phyloP scores from a whole-genome alignment of 2,113 vertebrate genomes.

The Centropus unirufus region DNA sequence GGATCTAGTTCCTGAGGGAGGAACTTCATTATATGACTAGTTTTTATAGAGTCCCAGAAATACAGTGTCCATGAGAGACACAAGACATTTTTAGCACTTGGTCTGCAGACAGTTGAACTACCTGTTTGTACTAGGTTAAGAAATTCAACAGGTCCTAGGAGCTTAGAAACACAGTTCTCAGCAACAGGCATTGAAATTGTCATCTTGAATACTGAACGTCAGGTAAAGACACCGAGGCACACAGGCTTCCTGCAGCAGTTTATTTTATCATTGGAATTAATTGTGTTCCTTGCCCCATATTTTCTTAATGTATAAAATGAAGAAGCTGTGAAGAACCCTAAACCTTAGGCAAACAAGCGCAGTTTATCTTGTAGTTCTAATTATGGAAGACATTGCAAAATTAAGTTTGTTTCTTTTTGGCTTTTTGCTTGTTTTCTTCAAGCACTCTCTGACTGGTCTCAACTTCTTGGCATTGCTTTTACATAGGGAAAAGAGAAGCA shows the following conservation, averaged over 20 bases:
- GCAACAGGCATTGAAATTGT: not conserved
- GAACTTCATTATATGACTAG: not conserved
- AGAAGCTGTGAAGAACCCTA: conserved; percentile 28
- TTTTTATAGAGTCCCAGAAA: not conserved
- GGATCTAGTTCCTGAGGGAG: not conserved
- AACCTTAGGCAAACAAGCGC: not conserved
- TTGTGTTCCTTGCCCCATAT: not conserved
- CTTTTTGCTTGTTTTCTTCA: not conserved
- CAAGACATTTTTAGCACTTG: not conserved
- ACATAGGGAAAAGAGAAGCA: not conserved
- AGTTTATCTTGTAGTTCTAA: conserved; percentile 2
- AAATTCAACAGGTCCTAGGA: not conserved
- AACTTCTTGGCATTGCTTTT: not conserved
- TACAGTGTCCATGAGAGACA: not conserved
- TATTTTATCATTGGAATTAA: not conserved
- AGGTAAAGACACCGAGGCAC: not conserved
- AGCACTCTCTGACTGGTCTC: not conserved
- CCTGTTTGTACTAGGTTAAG: not conserved
- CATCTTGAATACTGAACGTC: not conserved
- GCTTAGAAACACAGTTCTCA: not conserved
- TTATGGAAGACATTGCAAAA: not conserved
- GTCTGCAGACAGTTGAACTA: not conserved
- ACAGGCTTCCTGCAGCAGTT: not conserved
- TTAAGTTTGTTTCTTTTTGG: not conserved
- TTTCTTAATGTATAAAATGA: conserved; percentile 34